Evolutionary conservation across 1,140 invertebrate genomes (phyloP), one percentile per base, ranked within the genome.

Genomic region (Drosophila pallidifrons): DNA sequence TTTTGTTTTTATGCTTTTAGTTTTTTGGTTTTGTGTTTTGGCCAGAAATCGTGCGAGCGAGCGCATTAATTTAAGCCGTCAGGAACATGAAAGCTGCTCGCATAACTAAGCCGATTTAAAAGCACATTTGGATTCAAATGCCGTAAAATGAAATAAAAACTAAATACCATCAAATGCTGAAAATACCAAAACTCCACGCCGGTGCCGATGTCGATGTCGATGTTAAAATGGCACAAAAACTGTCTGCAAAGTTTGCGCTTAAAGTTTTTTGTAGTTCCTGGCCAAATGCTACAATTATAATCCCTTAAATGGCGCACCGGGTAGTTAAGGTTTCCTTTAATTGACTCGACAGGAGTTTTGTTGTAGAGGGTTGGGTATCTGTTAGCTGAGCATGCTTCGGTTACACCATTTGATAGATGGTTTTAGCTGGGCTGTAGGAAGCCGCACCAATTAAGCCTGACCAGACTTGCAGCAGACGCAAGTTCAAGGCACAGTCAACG

Each of bases 121-220:
- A 85, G 85, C 85, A 89, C 85, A 88, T 88, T 88, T 88, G 85
- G 73, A 89, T 89, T 89, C 78, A 89, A 89, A 89, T 89, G 78
- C 81, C 55, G 85, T 79, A 63, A 78, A 88, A 88, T 78, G 82
- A 78, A 88, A 83, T 80, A 67, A 80, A 87, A 80, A 74, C 74
- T 64, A 77, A 79, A 79, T 55, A 47, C 25, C 67, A 68, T 59
- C 59, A 65, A 55, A 71, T 30, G 20, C 20, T 25, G 20, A 25
- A 25, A 25, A 25, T 25, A 25, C 20, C 20, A 25, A 25, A 25
- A 4, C 20, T 30, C 41, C 41, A 60, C 13, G 41, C 43, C 30
- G 30, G 1, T 7, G 41, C 30, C 69, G 58, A 63, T 71, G 55
- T 60, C 38, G 69, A 73, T 20, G 16, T 20, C 20, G 20, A 25